Conservation (phyloP, 2,888 invertebrate genomes). For the Spisula solida region DNA sequence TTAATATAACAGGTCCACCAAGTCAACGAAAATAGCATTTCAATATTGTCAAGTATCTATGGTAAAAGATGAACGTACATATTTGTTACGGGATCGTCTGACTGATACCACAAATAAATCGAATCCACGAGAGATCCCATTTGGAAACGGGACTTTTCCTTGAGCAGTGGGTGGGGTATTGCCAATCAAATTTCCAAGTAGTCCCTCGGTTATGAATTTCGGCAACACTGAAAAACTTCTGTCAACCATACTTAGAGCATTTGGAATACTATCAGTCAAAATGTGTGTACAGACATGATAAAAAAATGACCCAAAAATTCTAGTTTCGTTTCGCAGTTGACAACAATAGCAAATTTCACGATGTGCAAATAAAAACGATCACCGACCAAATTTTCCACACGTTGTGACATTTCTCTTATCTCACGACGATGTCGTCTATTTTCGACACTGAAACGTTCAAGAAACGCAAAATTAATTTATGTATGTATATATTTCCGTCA, state of each 20-base stretch:
- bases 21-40: no score
- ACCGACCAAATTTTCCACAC: no score
- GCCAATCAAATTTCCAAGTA: constrained; percentile 46
- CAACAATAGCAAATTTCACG: no score
- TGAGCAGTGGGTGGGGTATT: constrained; percentile 30
- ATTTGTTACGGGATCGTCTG: constrained; percentile 25
- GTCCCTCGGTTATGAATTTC: constrained; percentile 22
- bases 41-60: neutral
- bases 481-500: neutral
- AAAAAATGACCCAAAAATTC: no score
- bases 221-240: constrained; percentile 30
- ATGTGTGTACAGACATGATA: neutral
- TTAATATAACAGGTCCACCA: no score
- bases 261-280: neutral
- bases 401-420: no score
- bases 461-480: constrained; percentile 15
- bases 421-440: neutral
- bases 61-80: constrained; percentile 19
- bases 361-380: no score
- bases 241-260: constrained; percentile 27
- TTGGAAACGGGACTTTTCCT: neutral
- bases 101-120: constrained; percentile 52
- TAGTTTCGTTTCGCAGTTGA: no score
- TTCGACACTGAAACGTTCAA: constrained; percentile 29
- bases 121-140: constrained; percentile 45